Percentiles rank a stretch among this genome's conserved stretches.
These are phyloP conservation scores for Amphipyra tragopoginis DNA, from an alignment of 2,888 invertebrate genomes.

Conservation along the genomic window DNA sequence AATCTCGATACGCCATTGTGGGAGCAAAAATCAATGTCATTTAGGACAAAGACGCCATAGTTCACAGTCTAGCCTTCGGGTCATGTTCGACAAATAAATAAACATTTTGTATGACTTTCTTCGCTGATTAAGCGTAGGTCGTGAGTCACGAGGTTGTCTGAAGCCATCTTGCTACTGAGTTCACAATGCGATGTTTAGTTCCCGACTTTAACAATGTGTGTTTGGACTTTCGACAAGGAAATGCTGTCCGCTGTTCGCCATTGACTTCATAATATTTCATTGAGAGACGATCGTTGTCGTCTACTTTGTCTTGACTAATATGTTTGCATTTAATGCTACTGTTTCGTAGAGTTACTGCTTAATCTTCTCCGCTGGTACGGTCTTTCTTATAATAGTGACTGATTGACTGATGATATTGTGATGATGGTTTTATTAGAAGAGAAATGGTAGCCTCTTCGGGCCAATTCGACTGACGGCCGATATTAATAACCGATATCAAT, in stretches of 20 bases:
- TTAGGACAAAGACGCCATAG: slow-evolving; percentile 65
- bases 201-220: slow-evolving; percentile 62
- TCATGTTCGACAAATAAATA: slow-evolving; percentile 84
- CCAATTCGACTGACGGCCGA: no score
- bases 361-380: slow-evolving; percentile 2
- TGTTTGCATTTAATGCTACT: slow-evolving; percentile 24
- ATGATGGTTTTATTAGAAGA: neutral
- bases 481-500: no score
- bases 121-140: slow-evolving; percentile 82
- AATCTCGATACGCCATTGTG: slow-evolving; percentile 48
- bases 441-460: no score
- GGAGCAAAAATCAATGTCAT: slow-evolving; percentile 68
- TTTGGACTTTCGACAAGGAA: slow-evolving; percentile 59
- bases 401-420: neutral
- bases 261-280: slow-evolving; percentile 53
- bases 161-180: slow-evolving; percentile 79
- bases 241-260: slow-evolving; percentile 53
- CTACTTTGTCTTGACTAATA: slow-evolving; percentile 32
- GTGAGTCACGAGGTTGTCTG: slow-evolving; percentile 87
- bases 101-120: slow-evolving; percentile 84
- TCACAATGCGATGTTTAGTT: slow-evolving; percentile 65
- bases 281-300: slow-evolving; percentile 37
- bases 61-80: slow-evolving; percentile 65
- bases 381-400: neutral
- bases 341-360: slow-evolving; percentile 9